These are phyloP conservation scores for Orchesella flavescens DNA, from an alignment of 2,888 invertebrate genomes.

Conservation along the genomic window DNA sequence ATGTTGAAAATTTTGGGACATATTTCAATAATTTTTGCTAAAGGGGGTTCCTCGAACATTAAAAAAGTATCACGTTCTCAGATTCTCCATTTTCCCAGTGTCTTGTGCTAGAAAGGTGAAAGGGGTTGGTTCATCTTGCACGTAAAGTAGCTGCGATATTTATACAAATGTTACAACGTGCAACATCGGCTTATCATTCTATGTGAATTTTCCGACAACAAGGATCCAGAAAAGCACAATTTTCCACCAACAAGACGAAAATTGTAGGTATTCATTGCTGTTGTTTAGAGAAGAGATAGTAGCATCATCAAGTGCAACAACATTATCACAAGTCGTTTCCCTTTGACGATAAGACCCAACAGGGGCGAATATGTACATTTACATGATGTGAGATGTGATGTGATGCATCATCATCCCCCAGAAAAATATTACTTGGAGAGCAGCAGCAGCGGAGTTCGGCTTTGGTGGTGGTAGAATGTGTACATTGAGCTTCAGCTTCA, in stretches of 20 bases:
- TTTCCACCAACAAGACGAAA: too few species aligned
- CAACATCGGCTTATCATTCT: not conserved
- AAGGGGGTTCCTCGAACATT: not conserved
- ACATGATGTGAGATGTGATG: constrained; percentile 4
- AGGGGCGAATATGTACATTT: constrained; percentile 28
- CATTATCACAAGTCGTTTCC: not conserved
- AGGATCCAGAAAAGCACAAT: too few species aligned
- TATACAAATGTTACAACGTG: too few species aligned
- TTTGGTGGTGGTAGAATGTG: not conserved
- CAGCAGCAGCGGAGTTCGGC: not conserved
- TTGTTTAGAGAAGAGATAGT: too few species aligned
- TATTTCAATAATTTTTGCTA: not conserved
- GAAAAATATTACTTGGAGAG: not conserved
- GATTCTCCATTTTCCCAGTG: constrained; percentile 1
- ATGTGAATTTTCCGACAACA: too few species aligned
- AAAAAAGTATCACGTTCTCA: constrained; percentile 10
- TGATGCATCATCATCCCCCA: constrained; percentile 41
- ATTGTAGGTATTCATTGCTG: too few species aligned
- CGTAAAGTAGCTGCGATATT: too few species aligned
- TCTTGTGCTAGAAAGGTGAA: not conserved
- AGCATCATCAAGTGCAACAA: not conserved
- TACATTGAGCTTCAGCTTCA: not conserved
- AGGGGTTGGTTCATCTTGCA: not conserved
- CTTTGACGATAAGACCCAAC: not conserved
- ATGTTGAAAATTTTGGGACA: not conserved